Conservation (phyloP, 2,113 vertebrate genomes). For the Cervus canadensis region DNA sequence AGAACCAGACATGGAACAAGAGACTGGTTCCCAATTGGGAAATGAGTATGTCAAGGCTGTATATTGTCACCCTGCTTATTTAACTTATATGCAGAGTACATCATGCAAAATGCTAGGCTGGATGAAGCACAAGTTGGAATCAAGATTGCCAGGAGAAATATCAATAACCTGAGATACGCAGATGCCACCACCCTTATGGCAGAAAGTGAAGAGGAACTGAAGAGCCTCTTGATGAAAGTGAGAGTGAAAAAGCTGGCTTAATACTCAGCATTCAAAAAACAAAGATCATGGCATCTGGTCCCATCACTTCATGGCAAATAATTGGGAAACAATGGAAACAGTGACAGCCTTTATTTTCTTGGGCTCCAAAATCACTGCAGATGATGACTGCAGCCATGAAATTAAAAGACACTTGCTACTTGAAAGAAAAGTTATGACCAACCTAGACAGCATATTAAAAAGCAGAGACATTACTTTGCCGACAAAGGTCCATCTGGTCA, state of each 20-base stretch:
- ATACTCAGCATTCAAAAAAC: neutral
- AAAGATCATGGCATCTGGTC: neutral
- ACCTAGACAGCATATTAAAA: neutral
- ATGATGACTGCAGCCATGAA: neutral
- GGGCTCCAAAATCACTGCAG: neutral
- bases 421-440: neutral
- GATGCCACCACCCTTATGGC: neutral
- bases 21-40: neutral
- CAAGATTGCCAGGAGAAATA: neutral
- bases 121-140: neutral
- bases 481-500: neutral
- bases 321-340: neutral
- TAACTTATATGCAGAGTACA: neutral
- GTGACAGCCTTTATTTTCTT: neutral
- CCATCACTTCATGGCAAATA: neutral
- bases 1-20: neutral
- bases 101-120: neutral
- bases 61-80: neutral
- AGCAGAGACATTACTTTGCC: too few relatives aligned
- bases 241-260: neutral
- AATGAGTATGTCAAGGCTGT: neutral
- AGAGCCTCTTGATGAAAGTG: neutral
- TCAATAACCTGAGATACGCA: neutral
- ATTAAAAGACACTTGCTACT: neutral
- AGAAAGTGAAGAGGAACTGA: neutral